Conservation (phyloP, 2,113 vertebrate genomes). For the Rhinichthys klamathensis region DNA sequence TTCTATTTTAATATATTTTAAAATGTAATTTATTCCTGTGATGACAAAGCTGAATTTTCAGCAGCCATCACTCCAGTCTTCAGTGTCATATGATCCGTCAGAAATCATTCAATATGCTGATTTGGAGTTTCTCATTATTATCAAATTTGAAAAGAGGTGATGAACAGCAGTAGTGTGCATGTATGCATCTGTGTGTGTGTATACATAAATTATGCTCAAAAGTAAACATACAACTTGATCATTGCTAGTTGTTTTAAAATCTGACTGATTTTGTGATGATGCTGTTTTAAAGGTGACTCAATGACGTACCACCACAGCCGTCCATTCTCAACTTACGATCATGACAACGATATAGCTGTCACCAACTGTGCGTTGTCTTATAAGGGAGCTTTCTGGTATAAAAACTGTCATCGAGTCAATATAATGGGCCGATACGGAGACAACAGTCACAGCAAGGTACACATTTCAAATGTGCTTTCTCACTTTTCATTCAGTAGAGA, state of each 20-base stretch:
- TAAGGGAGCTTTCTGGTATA: conserved; percentile 99
- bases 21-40: no score
- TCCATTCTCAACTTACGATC: conserved; percentile 93
- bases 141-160: no score
- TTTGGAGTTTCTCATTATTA: no score
- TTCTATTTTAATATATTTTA: no score
- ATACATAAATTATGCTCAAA: neutral
- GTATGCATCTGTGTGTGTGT: no score
- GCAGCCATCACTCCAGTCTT: no score
- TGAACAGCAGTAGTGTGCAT: no score
- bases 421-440: conserved; percentile 95
- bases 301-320: conserved; percentile 95
- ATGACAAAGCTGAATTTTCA: no score
- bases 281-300: conserved; percentile 86
- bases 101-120: no score
- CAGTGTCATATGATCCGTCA: no score
- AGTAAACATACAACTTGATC: neutral
- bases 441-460: conserved; percentile 95
- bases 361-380: conserved; percentile 98
- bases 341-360: conserved; percentile 95
- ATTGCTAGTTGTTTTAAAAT: neutral
- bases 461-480: neutral
- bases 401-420: conserved; percentile 98
- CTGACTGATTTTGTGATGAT: neutral
- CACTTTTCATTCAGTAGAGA: neutral